Base-by-base conservation (phyloP, 23 tunicate species). In the Phallusia fumigata region DNA sequence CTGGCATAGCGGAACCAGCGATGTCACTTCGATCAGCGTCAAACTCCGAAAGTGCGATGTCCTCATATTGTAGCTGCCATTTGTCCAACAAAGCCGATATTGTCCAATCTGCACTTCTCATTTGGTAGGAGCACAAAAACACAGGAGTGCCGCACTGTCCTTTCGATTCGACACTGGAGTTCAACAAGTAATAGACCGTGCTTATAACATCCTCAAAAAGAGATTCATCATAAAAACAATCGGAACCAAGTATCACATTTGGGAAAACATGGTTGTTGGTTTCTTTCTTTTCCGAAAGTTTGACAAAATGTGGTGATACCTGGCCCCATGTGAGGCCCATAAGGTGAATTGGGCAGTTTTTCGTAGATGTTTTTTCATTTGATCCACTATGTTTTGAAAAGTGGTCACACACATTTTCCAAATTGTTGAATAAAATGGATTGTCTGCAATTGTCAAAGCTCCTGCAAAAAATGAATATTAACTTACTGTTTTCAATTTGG, bases 81-180 rank as follows among this genome's bases (percentile, higher is more conserved):
- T 49, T 36, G 1, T 73, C 16, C 21, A 91, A 76, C 28, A 77
- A 73, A 52, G 78, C 80, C 30, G 40, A 64, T 19, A 91, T 74
- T 11, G 78, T 19, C 82, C 85, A 82, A 21, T 74, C 84, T 3
- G 79, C 64, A 58, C 84, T 83, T 73, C 96, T 51, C 26, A 88
- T 78, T 87, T 91, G 90, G 79, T 91, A 91, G 26, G 90, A 78
- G 82, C 90, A 86, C 26, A 81, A 78, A 82, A 85, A 90, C 28
- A 36, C 69, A 22, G 86, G 44, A 22, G 13, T 40, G n/a, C 30
- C 21, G 0, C 34, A 49, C 0, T 52, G 19, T 31, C 31, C 18
- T 36, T 51, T 30, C 0, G 2, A 32, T 64, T 82, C 83, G 16
- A 36, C 31, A 44, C 31, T 49, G 30, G 84, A 53, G 5, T 36